Conservation (phyloP, 2,797 vertebrate genomes). For the Paedocypris micromegethes region DNA sequence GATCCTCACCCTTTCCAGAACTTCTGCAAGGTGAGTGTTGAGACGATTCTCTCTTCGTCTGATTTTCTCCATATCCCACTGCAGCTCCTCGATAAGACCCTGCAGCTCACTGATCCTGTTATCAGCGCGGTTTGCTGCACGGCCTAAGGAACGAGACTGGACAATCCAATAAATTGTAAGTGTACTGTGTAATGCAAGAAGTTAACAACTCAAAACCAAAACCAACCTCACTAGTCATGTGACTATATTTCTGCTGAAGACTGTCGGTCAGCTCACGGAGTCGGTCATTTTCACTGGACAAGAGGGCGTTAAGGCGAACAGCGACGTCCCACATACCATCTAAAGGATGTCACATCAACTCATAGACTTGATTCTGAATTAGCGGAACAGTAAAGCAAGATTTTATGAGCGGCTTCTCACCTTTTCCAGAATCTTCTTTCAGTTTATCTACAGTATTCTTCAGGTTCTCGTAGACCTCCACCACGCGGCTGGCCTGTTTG, state of each 20-base stretch:
- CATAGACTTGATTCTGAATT: background rate
- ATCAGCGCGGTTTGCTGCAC: slow-evolving; percentile 86
- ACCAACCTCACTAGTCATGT: slow-evolving; percentile 90
- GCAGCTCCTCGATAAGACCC: slow-evolving; percentile 88
- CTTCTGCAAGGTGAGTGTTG: slow-evolving; percentile 86
- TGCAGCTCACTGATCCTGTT: slow-evolving; percentile 87
- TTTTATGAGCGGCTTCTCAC: slow-evolving; percentile 23
- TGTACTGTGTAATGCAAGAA: background rate
- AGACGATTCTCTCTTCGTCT: slow-evolving; percentile 89
- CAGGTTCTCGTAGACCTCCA: slow-evolving; percentile 81
- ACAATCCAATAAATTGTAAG: slow-evolving; percentile 21
- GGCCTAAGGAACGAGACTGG: slow-evolving; percentile 77
- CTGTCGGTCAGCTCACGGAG: slow-evolving; percentile 83
- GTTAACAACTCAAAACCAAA: background rate
- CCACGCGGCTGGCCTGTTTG: slow-evolving; percentile 79
- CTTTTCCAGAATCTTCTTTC: slow-evolving; percentile 57
- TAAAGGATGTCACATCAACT: slow-evolving; percentile 39
- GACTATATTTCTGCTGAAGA: slow-evolving; percentile 85
- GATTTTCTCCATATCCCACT: slow-evolving; percentile 98
- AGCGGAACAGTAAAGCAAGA: background rate
- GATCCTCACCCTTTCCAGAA: slow-evolving; percentile 80
- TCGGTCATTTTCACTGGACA: slow-evolving; percentile 80
- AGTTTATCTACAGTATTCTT: slow-evolving; percentile 69
- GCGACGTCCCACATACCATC: slow-evolving; percentile 62
- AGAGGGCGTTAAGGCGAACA: slow-evolving; percentile 72